phyloP scores from a whole-genome alignment of 1,140 invertebrate genomes.

The Myzus persicae region DNA sequence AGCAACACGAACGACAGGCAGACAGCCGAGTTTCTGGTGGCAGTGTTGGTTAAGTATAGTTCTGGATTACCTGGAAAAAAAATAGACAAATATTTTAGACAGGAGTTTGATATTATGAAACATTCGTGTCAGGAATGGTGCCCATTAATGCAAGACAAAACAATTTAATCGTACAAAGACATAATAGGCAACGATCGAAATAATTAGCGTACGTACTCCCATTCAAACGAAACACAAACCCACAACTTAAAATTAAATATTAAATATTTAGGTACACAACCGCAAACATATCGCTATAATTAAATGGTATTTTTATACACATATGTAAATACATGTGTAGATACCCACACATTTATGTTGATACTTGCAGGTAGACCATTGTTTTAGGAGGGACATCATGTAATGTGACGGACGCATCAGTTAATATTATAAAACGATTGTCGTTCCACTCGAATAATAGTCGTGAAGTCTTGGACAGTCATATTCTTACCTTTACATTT shows the following conservation, averaged over 20 bases:
- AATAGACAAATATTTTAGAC: neutral
- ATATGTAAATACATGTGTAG: too few relatives aligned
- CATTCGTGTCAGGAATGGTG: neutral
- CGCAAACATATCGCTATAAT: too few relatives aligned
- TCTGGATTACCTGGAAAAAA: conserved; percentile 23
- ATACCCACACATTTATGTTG: too few relatives aligned
- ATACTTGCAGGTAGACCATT: too few relatives aligned
- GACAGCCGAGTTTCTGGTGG: neutral
- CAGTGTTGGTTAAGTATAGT: neutral
- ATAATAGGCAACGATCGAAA: neutral
- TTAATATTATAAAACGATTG: neutral
- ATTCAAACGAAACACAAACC: neutral
- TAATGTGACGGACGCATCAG: neutral
- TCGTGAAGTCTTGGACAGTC: neutral
- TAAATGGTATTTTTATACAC: too few relatives aligned
- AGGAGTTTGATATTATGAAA: neutral
- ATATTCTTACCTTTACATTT: too few relatives aligned
- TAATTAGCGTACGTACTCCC: neutral
- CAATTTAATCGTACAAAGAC: neutral
- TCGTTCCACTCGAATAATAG: neutral
- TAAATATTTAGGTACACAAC: neutral
- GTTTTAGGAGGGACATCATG: neutral
- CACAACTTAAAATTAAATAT: neutral
- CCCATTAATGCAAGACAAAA: neutral
- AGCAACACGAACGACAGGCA: neutral